Evolutionary conservation across 1,140 invertebrate species (phyloP), one percentile per base, ranked within the genome.

Genomic region (Macrobrachium nipponense): DNA sequence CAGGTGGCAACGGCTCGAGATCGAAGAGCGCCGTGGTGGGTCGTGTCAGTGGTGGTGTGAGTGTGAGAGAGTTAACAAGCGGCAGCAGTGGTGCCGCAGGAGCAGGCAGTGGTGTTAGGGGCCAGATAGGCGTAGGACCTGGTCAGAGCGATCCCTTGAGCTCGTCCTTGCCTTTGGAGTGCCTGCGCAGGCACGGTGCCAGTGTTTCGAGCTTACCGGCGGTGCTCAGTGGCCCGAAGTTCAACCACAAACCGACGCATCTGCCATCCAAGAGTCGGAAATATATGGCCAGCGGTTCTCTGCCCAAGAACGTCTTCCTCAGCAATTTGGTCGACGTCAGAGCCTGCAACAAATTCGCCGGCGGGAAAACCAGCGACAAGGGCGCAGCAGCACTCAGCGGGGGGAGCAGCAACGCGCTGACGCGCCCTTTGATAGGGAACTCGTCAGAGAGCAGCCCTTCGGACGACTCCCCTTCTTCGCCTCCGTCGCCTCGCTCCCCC

Each of bases 201-300:
- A 68, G 79, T 51, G 79, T 80, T 10, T 23, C 64, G 27, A 58
- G 64, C 10, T 51, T 80, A n/a, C 62, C 79, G 36, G 23, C 79
- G 0, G 79, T 80, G 43, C 18, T 70, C 43, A 14, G 62, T 11
- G 14, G 61, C 2, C 23, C 23, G 14, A 36, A n/a, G 20, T 18
- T 18, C n/a, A 18, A 11, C 72, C 12, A 36, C 44, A 36, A 51
- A 2, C 61, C 5, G 11, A 23, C 23, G 43, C 61, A 43, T 2
- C 23, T 66, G 61, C 23, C 80, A 6, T 27, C 64, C 8, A 82
- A 82, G 72, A 82, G 81, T 43, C 72, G 66, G 17, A 76, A 82
- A 61, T 82, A 82, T 61, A 60, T 82, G 60, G 70, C 81, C 5
- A 17, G 23, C 59, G 36, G 60, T 27, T 61, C 80, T 36, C 27